Evolutionary conservation across 2,113 vertebrate species (phyloP).

Genomic region (Phaethon lepturus): DNA sequence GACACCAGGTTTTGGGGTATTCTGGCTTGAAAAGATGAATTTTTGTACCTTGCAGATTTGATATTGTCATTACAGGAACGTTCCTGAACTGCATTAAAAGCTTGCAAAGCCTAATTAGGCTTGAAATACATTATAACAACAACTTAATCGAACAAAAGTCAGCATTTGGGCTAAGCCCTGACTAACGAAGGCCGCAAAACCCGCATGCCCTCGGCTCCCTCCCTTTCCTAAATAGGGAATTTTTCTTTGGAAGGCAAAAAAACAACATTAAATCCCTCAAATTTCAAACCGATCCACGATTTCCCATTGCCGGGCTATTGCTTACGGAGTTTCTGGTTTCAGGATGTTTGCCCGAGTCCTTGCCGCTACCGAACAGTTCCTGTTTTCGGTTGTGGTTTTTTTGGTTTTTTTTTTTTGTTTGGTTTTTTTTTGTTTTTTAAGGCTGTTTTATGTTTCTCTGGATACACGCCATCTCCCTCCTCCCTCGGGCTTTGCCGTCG

Average conservation of each 20-base stretch:
- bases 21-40: fast-evolving
- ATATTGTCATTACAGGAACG: fast-evolving
- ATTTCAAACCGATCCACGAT: fast-evolving
- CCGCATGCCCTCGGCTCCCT: fast-evolving
- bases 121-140: fast-evolving
- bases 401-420: no score
- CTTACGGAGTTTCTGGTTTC: not conserved
- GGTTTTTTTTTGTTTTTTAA: not conserved
- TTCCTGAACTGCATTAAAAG: no score
- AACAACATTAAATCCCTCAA: not conserved
- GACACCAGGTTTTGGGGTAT: not conserved
- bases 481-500: not conserved
- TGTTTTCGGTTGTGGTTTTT: fast-evolving
- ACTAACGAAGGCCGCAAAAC: fast-evolving
- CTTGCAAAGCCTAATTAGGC: not conserved
- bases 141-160: not conserved
- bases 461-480: not conserved
- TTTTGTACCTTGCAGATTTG: not conserved
- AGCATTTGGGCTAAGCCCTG: not conserved
- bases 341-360: not conserved
- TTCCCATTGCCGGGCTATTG: not conserved
- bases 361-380: not conserved
- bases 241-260: not conserved
- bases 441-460: not conserved
- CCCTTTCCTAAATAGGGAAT: not conserved